Evolutionary conservation across 2,797 vertebrate genomes (phyloP).

Genomic region (Tokudaia muenninki): DNA sequence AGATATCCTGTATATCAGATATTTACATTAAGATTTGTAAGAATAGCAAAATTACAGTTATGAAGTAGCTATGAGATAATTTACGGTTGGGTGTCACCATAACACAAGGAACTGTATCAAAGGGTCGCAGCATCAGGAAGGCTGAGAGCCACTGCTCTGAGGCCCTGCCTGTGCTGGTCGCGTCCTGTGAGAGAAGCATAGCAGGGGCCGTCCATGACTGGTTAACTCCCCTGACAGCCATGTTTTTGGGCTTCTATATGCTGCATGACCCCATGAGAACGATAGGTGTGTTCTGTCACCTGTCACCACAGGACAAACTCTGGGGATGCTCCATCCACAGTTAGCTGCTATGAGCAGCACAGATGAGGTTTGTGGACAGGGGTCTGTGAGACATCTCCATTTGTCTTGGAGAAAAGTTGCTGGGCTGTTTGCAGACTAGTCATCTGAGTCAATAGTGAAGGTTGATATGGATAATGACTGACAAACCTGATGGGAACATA

Average conservation of each 20-base stretch:
- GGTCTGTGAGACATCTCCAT: not conserved
- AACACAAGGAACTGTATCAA: not conserved
- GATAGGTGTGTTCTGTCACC: not conserved
- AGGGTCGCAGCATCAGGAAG: not conserved
- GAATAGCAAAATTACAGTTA: not conserved
- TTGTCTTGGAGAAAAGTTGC: not conserved
- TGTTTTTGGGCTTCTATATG: accelerated
- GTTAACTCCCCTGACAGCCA: not conserved
- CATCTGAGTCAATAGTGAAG: accelerated
- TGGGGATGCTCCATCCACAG: not conserved
- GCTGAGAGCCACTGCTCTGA: not conserved
- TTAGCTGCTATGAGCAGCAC: not conserved
- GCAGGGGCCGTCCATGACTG: accelerated
- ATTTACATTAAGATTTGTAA: not conserved
- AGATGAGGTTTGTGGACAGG: not conserved
- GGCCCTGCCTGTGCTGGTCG: not conserved
- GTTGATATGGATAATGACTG: no score
- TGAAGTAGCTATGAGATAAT: not conserved
- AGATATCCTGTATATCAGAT: not conserved
- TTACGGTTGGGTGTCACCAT: not conserved
- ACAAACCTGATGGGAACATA: not conserved
- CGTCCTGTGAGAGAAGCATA: accelerated
- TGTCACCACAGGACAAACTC: no score
- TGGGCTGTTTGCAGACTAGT: not conserved
- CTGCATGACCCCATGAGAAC: accelerated